phyloP scores from a whole-genome alignment of 2,888 invertebrate species.

The Colostygia pectinataria region DNA sequence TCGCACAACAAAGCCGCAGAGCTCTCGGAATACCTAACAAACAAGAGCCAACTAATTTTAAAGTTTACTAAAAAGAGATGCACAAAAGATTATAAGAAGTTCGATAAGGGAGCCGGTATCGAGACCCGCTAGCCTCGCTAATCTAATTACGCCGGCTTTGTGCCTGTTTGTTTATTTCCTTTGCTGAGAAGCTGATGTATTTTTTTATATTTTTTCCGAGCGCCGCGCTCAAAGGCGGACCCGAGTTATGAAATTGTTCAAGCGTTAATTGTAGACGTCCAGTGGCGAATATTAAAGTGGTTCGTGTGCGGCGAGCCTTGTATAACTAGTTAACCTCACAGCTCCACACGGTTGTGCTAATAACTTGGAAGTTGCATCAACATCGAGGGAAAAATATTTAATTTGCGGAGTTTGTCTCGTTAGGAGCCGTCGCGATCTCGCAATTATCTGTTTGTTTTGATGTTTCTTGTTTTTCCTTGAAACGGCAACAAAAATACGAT shows the following conservation, averaged over 20 bases:
- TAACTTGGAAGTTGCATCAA: slow-evolving; percentile 34
- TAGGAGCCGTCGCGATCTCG: slow-evolving; percentile 5
- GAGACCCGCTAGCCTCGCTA: slow-evolving; percentile 52
- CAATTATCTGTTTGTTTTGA: slow-evolving; percentile 18
- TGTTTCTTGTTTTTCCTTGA: slow-evolving; percentile 8
- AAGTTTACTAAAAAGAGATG: slow-evolving; percentile 41
- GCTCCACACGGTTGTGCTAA: slow-evolving; percentile 11
- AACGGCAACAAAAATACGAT: slow-evolving; percentile 3
- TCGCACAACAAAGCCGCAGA: not conserved
- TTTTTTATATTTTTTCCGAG: slow-evolving; percentile 60
- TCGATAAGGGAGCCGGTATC: slow-evolving; percentile 47
- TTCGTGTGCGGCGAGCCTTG: slow-evolving; percentile 57
- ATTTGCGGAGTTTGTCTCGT: slow-evolving; percentile 53
- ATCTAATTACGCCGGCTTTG: slow-evolving; percentile 67
- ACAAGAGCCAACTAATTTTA: slow-evolving; percentile 25
- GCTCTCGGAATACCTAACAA: slow-evolving; percentile 14
- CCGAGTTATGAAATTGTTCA: slow-evolving; percentile 80
- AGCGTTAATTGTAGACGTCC: slow-evolving; percentile 81
- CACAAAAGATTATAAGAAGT: slow-evolving; percentile 50
- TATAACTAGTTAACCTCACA: slow-evolving; percentile 71
- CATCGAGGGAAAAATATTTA: slow-evolving; percentile 54
- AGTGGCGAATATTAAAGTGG: slow-evolving; percentile 79
- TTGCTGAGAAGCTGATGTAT: slow-evolving; percentile 60
- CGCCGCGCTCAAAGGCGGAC: slow-evolving; percentile 73
- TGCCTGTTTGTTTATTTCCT: slow-evolving; percentile 62